Evolutionary conservation across 2,113 vertebrate genomes (phyloP), one percentile per base, ranked within the genome.

Genomic region (Pandion haliaetus): DNA sequence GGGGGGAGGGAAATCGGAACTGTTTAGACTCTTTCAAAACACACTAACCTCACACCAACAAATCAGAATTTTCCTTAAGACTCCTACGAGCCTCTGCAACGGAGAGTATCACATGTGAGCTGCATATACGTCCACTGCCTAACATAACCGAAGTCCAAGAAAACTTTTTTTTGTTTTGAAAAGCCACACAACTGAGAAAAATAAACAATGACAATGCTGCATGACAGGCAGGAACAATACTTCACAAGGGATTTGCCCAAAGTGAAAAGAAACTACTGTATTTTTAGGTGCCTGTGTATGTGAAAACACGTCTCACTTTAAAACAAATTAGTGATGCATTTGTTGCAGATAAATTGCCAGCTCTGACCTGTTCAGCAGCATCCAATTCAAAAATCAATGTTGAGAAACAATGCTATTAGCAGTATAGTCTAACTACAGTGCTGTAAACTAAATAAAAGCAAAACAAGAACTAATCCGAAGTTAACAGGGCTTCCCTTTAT

Each of bases 1-100:
- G 2, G 2, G 2, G 42, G 42, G 42, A 12, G 42, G 42, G 0
- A 0, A 3, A 31, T 11, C 20, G 80, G 26, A 76, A 36, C 11
- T 6, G 12, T 23, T 55, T 6, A 40, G 13, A 36, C 3, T 58
- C 40, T 47, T 69, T 44, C 54, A 28, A 88, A 95, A 47, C 6
- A 63, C 23, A 50, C 4, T 40, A 26, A 74, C 32, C 19, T n/a
- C 66, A 90, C 3, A 49, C 2, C 8, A 79, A 31, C 6, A 90
- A 76, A 32, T 0, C 4, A 19, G 26, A 84, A 59, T 34, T n/a
- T 87, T 74, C 29, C 17, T 38, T 58, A 74, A 70, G 26, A 38
- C 10, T 76, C 12, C 14, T 29, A 44, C 5, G 12, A 31, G 16
- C 3, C 19, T 61, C 61, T 79, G 36, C 29, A 86, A 40, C 0